phyloP scores from a whole-genome alignment of 2,888 invertebrate genomes.

The Toxonevra muliebris region DNA sequence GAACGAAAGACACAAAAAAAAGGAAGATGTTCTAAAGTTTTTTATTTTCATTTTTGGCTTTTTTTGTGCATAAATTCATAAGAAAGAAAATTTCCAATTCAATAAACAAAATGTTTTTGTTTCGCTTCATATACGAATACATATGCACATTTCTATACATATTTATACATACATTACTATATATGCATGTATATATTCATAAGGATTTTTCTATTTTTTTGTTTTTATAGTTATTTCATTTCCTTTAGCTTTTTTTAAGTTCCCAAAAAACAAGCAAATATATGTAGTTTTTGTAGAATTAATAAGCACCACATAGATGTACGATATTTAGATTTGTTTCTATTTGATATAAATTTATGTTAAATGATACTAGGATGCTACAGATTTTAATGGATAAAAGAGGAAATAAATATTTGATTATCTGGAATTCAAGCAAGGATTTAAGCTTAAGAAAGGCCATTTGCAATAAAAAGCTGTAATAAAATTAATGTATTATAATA shows the following conservation, averaged over 20 bases:
- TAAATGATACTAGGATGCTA: too few species aligned
- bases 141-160: not conserved
- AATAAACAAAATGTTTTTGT: constrained; percentile 10
- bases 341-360: too few species aligned
- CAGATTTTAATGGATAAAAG: too few species aligned
- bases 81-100: constrained; percentile 15
- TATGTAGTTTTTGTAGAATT: too few species aligned
- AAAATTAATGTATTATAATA: too few species aligned
- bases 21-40: not conserved
- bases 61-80: not conserved
- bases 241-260: not conserved
- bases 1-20: not conserved
- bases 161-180: not conserved
- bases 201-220: not conserved
- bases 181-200: not conserved
- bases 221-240: not conserved
- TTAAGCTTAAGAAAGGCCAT: too few species aligned
- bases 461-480: too few species aligned
- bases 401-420: too few species aligned
- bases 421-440: too few species aligned
- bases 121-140: not conserved
- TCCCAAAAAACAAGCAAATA: not conserved
- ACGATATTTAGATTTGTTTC: too few species aligned
- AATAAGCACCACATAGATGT: too few species aligned
- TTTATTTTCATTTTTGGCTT: not conserved